Evolutionary conservation across 2,888 invertebrate genomes (phyloP).

Genomic region (Macrophya annulata): DNA sequence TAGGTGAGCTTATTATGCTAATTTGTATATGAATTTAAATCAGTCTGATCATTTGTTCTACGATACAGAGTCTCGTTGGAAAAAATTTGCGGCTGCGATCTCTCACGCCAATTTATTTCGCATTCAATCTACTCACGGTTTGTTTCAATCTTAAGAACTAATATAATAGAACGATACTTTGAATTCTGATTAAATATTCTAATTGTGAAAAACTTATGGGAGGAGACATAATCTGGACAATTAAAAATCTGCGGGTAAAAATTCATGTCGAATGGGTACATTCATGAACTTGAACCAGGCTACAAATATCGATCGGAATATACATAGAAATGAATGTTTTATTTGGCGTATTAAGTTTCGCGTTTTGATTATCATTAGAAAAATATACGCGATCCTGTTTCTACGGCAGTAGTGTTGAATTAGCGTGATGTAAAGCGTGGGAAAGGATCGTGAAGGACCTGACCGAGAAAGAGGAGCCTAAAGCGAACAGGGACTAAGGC

Average conservation of each 20-base stretch:
- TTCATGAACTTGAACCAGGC: too few relatives aligned
- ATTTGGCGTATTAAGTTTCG: conserved; percentile 10
- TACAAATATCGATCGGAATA: neutral
- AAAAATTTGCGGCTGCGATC: neutral
- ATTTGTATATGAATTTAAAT: neutral
- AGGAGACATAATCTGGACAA: neutral
- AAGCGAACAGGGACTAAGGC: conserved; percentile 54
- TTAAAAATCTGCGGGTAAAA: neutral
- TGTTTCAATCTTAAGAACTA: neutral
- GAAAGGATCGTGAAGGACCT: conserved; percentile 54
- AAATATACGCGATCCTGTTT: neutral
- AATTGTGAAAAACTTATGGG: neutral
- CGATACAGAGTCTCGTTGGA: neutral
- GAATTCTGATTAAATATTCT: neutral
- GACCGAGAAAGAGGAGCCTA: conserved; percentile 41
- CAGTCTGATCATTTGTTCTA: neutral
- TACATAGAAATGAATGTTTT: neutral
- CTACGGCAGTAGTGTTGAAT: conserved; percentile 14
- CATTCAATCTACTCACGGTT: neutral
- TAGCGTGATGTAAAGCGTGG: conserved; percentile 51
- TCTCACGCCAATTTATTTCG: neutral
- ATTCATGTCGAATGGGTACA: too few relatives aligned
- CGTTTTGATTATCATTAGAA: too few relatives aligned
- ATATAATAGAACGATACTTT: too few relatives aligned
- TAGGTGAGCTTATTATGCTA: neutral